phyloP scores from a whole-genome alignment of 53 echinoderm and acorn worm genomes.

The Echinometra lucunter region DNA sequence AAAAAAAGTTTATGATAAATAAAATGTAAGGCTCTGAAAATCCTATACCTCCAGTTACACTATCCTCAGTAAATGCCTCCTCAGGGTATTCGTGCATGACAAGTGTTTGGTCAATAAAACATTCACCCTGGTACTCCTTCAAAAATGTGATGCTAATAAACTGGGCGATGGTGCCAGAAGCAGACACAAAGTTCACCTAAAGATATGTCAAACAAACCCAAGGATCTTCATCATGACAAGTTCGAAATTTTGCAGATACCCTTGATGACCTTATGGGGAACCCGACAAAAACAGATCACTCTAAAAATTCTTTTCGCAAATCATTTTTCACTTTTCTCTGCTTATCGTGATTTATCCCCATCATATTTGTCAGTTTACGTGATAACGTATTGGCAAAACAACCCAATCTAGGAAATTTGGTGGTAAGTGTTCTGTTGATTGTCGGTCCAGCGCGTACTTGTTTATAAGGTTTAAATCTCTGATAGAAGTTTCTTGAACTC shows the following conservation, averaged over 20 bases:
- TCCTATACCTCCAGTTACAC: neutral
- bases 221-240: neutral
- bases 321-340: neutral
- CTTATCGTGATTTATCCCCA: neutral
- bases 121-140: neutral
- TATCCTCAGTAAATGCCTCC: neutral
- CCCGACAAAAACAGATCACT: neutral
- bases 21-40: neutral
- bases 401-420: neutral
- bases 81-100: neutral
- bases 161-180: neutral
- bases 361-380: neutral
- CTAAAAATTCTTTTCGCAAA: neutral
- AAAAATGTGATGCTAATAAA: neutral
- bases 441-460: neutral
- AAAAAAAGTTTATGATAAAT: neutral
- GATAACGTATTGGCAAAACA: neutral
- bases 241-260: neutral
- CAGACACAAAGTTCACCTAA: conserved; percentile 31
- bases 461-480: neutral
- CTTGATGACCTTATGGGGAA: conserved; percentile 22
- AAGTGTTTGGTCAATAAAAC: neutral
- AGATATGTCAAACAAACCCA: conserved; percentile 1
- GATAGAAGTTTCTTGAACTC: neutral
- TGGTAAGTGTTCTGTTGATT: neutral